A percentile compares a stretch with the other conserved stretches of the same genome.
Evolutionary conservation across 2,113 vertebrate genomes (phyloP).

Genomic region (Odontesthes bonariensis): DNA sequence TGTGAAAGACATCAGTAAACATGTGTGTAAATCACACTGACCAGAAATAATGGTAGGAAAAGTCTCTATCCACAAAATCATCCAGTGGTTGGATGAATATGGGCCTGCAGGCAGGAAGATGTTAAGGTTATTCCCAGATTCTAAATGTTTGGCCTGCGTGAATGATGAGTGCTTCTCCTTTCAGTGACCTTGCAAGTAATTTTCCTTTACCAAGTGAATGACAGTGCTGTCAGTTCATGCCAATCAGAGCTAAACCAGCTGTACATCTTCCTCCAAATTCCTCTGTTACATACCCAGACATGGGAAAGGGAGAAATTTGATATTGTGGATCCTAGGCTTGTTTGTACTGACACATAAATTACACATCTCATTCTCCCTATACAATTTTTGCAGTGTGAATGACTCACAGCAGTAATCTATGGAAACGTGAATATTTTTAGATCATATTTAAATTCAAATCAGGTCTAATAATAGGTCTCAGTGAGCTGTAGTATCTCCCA

Average conservation of each 20-base stretch:
- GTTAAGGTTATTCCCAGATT: conserved; percentile 72
- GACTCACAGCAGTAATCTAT: conserved; percentile 9
- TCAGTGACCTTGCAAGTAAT: conserved; percentile 52
- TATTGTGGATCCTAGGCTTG: neutral
- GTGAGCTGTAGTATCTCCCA: conserved; percentile 7
- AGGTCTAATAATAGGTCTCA: conserved; percentile 14
- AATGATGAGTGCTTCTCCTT: conserved; percentile 68
- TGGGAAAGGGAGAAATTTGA: neutral
- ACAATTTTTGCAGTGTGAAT: conserved; percentile 1
- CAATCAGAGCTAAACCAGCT: neutral
- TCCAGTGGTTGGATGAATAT: conserved; percentile 66
- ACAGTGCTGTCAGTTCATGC: neutral
- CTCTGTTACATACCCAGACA: conserved; percentile 40
- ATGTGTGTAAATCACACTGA: conserved; percentile 79
- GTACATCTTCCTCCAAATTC: conserved; percentile 1
- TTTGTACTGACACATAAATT: neutral
- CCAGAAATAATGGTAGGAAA: conserved; percentile 65
- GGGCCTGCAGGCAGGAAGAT: conserved; percentile 55
- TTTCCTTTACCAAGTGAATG: conserved; percentile 30
- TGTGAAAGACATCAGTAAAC: conserved; percentile 84
- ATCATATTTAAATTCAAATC: conserved; percentile 28
- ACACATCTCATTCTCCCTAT: conserved; percentile 6
- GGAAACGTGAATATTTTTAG: conserved; percentile 11
- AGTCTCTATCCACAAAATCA: conserved; percentile 68
- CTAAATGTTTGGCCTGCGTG: conserved; percentile 43